Conservation (phyloP, 2,113 vertebrate genomes). For the Ctenomys sociabilis region DNA sequence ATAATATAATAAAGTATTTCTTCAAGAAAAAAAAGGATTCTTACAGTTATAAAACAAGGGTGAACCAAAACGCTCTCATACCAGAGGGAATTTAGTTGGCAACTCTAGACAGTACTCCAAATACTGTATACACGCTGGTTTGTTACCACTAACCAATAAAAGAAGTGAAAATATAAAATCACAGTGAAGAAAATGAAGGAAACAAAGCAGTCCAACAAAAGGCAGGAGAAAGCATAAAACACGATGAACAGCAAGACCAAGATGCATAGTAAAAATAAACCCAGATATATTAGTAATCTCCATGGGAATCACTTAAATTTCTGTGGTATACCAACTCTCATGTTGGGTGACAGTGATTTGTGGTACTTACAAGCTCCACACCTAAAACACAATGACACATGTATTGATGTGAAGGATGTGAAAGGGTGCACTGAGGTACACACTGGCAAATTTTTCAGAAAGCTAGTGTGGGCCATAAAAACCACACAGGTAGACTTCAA, state of each 20-base stretch:
- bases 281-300: neutral
- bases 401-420: neutral
- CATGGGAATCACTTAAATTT: neutral
- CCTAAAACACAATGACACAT: neutral
- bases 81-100: neutral
- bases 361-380: neutral
- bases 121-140: neutral
- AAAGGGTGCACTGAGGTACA: neutral
- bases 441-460: too few species aligned
- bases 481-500: neutral
- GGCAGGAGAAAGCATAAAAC: neutral
- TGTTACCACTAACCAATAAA: neutral
- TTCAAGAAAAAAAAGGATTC: too few species aligned
- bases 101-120: neutral
- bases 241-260: neutral
- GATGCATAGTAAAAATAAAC: neutral
- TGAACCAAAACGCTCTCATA: neutral
- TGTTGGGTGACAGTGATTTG: neutral
- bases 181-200: neutral
- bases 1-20: too few species aligned
- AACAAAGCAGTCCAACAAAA: neutral
- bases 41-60: neutral
- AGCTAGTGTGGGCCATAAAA: too few species aligned
- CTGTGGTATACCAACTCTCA: neutral
- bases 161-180: neutral